Percentiles rank a stretch among this genome's conserved stretches.
These are phyloP conservation scores for Podarcis cretensis DNA, from an alignment of 2,113 vertebrate genomes.

Conservation along the genomic window DNA sequence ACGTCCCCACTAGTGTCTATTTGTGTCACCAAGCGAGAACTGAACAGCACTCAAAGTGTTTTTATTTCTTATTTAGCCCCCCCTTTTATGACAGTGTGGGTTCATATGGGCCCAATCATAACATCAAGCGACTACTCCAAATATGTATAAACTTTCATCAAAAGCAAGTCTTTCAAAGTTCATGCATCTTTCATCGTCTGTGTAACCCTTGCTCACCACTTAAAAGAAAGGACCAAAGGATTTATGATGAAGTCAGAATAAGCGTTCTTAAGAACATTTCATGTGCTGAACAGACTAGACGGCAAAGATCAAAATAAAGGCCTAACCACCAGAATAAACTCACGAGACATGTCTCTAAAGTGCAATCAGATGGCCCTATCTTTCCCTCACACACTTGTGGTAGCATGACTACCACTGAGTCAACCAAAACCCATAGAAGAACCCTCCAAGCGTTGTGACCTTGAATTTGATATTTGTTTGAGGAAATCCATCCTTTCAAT, in stretches of 20 bases:
- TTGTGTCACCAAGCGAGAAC: background rate
- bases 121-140: background rate
- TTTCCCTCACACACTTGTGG: background rate
- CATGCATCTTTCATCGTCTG: background rate
- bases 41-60: rapidly evolving
- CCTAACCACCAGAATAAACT: slow-evolving; percentile 4
- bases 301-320: background rate
- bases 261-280: slow-evolving; percentile 10
- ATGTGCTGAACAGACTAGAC: slow-evolving; percentile 3
- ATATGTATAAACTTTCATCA: background rate
- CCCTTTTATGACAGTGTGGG: background rate
- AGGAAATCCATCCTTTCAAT: background rate
- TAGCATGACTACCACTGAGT: background rate
- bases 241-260: slow-evolving; percentile 31
- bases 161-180: slow-evolving; percentile 14
- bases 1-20: background rate
- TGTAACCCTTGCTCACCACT: background rate
- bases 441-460: background rate
- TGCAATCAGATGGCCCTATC: background rate
- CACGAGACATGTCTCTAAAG: slow-evolving; percentile 2
- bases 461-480: background rate
- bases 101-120: background rate
- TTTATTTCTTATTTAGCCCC: slow-evolving; percentile 1
- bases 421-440: background rate
- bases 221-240: slow-evolving; percentile 15